These are phyloP conservation scores for Zeuzera pyrina DNA, from an alignment of 2,888 invertebrate species.

Conservation along the genomic window DNA sequence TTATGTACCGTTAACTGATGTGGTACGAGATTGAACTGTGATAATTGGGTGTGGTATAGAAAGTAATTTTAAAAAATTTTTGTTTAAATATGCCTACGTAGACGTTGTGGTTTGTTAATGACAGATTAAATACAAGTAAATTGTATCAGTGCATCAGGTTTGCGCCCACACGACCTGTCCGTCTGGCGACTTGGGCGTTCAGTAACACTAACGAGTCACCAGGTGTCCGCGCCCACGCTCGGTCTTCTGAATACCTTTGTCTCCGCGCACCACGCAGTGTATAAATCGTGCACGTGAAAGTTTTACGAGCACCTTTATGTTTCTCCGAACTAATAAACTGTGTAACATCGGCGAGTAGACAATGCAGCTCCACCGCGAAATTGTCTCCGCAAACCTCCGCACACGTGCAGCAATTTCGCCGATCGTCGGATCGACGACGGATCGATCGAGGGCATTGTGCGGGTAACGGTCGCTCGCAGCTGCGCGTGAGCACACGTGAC, in stretches of 20 bases:
- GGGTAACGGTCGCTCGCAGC: conserved; percentile 71
- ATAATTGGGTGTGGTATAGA: too few relatives aligned
- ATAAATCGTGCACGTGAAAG: conserved; percentile 70
- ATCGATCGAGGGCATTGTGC: conserved; percentile 72
- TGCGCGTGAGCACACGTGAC: conserved; percentile 67
- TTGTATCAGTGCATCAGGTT: conserved; percentile 10
- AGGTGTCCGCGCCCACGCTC: conserved; percentile 67
- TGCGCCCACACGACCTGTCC: conserved; percentile 10
- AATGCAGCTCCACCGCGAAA: conserved; percentile 57
- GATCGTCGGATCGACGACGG: conserved; percentile 58
- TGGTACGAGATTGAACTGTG: too few relatives aligned
- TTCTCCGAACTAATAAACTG: conserved; percentile 62
- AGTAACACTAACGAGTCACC: conserved; percentile 67
- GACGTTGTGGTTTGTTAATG: not conserved
- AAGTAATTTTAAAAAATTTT: too few relatives aligned
- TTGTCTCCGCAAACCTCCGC: conserved; percentile 47
- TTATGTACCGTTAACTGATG: conserved; percentile 11
- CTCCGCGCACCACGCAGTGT: conserved; percentile 46
- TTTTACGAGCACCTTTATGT: conserved; percentile 67
- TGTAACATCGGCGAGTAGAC: conserved; percentile 41
- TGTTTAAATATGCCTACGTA: not conserved
- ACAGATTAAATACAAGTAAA: conserved; percentile 3
- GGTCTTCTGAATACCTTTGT: conserved; percentile 63
- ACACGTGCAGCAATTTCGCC: conserved; percentile 64
- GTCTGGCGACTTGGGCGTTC: conserved; percentile 34